phyloP scores from a whole-genome alignment of 1,140 invertebrate genomes.

The Campodea augens region DNA sequence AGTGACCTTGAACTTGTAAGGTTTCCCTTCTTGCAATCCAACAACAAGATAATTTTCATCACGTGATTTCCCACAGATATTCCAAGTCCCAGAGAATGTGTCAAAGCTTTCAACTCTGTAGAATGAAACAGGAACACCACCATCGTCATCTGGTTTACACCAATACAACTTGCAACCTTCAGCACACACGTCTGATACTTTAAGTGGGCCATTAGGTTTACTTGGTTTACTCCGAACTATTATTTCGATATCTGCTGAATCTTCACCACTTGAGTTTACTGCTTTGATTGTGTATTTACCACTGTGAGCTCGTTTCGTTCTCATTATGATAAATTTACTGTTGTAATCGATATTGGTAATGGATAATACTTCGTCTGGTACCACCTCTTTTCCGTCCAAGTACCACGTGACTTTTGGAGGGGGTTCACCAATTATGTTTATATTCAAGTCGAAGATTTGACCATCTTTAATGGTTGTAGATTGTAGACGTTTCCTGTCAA shows the following conservation, averaged over 20 bases:
- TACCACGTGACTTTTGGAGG: constrained; percentile 30
- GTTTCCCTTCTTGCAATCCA: constrained; percentile 79
- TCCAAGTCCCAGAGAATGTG: constrained; percentile 79
- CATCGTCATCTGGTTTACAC: constrained; percentile 84
- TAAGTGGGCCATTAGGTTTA: constrained; percentile 66
- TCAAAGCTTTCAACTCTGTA: constrained; percentile 96
- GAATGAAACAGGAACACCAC: constrained; percentile 76
- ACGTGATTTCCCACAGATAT: constrained; percentile 60
- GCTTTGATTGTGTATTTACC: constrained; percentile 86
- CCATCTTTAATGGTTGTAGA: constrained; percentile 28
- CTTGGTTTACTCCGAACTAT: constrained; percentile 65
- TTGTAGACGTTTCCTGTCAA: constrained; percentile 27
- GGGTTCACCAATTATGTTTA: constrained; percentile 32
- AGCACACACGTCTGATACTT: constrained; percentile 76
- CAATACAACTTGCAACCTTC: constrained; percentile 83
- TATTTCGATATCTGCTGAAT: constrained; percentile 76
- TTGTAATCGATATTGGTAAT: constrained; percentile 77
- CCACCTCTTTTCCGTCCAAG: constrained; percentile 35
- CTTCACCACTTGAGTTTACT: constrained; percentile 83
- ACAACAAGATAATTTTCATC: constrained; percentile 65
- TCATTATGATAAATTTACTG: constrained; percentile 69
- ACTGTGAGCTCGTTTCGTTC: constrained; percentile 56
- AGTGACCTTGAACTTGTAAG: constrained; percentile 89
- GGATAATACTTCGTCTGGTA: constrained; percentile 42
- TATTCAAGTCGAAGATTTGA: constrained; percentile 31